A percentile compares a stretch with the other conserved stretches of the same genome.
Evolutionary conservation across 2,888 invertebrate species (phyloP).

Genomic region (Ormyrus rosae): DNA sequence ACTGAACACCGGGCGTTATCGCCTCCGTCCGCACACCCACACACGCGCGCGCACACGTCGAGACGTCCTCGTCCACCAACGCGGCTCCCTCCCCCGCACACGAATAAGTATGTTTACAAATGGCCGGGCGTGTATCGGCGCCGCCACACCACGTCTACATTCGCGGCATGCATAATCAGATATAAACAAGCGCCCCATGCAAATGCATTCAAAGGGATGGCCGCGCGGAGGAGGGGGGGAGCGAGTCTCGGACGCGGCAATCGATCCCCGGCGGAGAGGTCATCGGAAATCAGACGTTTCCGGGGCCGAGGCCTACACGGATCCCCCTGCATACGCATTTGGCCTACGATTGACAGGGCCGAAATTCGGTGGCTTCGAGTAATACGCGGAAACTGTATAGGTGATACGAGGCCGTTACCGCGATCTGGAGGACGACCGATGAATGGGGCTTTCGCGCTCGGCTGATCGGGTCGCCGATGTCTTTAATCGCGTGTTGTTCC

Average conservation of each 20-base stretch:
- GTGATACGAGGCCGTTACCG: no score
- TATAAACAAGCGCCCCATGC: constrained; percentile 32
- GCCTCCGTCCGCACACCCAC: no score
- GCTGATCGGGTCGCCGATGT: no score
- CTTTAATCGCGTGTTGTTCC: no score
- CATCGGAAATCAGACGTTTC: constrained; percentile 47
- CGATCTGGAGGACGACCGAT: no score
- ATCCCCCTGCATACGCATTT: no score
- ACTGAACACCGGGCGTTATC: no score
- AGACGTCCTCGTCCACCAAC: not conserved
- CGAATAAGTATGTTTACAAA: constrained; percentile 15
- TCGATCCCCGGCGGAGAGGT: constrained; percentile 26
- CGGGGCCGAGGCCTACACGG: not conserved
- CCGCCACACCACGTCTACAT: not conserved
- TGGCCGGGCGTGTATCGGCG: not conserved
- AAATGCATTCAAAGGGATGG: constrained; percentile 23
- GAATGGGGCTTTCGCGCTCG: no score
- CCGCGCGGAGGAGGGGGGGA: not conserved
- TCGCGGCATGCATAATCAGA: constrained; percentile 38
- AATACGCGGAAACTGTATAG: no score
- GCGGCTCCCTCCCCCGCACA: not conserved
- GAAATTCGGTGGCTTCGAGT: no score
- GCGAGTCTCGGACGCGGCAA: constrained; percentile 26
- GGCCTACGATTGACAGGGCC: no score
- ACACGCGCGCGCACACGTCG: not conserved